These are phyloP conservation scores for Tipula helvola DNA, from an alignment of 2,888 invertebrate species.

Conservation along the genomic window DNA sequence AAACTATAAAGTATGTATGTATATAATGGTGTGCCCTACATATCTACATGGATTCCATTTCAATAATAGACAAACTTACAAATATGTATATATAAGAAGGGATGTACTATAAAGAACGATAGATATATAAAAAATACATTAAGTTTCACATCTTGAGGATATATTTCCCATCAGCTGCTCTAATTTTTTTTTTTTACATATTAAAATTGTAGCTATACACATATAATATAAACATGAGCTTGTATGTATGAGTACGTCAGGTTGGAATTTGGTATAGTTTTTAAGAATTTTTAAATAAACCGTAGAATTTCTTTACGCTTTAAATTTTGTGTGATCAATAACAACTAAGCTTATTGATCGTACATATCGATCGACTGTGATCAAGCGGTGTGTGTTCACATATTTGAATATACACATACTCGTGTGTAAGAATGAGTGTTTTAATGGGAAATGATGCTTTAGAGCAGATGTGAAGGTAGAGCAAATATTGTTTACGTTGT, in stretches of 20 bases:
- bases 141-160: background rate
- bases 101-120: background rate
- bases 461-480: background rate
- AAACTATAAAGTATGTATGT: too few relatives aligned
- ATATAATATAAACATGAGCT: too few relatives aligned
- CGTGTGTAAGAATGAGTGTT: too few relatives aligned
- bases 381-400: background rate
- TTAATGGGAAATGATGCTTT: background rate
- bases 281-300: background rate
- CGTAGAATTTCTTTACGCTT: background rate
- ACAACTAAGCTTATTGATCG: background rate
- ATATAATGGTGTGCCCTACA: background rate
- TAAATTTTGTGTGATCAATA: background rate
- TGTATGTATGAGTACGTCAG: background rate
- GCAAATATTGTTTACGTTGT: too few relatives aligned
- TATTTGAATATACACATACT: background rate
- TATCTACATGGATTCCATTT: background rate
- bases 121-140: background rate
- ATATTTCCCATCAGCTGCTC: constrained; percentile 4
- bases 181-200: background rate
- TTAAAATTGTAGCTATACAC: background rate
- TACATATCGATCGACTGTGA: background rate
- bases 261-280: background rate
- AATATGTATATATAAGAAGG: background rate
- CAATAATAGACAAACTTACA: background rate